These are phyloP conservation scores for Campaea margaritaria DNA, from an alignment of 2,888 invertebrate species.

Conservation along the genomic window DNA sequence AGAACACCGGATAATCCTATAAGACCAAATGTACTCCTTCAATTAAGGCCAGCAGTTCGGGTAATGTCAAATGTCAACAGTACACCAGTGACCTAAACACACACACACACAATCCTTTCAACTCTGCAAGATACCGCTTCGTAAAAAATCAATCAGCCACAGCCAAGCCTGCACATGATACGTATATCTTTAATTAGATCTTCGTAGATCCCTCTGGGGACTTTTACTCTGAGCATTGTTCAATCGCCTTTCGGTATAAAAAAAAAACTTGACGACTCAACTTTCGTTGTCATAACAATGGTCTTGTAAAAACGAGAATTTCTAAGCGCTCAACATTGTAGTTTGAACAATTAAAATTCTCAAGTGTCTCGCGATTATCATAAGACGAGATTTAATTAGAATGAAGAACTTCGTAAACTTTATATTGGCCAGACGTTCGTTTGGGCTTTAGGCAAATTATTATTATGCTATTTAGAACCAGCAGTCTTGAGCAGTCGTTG, in stretches of 20 bases:
- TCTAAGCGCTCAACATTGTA: slow-evolving; percentile 26
- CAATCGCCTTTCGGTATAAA: slow-evolving; percentile 36
- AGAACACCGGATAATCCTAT: too few relatives aligned
- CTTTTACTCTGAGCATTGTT: slow-evolving; percentile 42
- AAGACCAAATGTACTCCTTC: background rate
- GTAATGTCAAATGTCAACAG: slow-evolving; percentile 4
- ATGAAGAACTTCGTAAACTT: slow-evolving; percentile 3
- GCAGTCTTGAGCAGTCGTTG: too few relatives aligned
- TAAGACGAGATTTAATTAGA: slow-evolving; percentile 33
- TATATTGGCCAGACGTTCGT: background rate
- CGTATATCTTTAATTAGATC: slow-evolving; percentile 43
- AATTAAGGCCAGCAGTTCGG: slow-evolving; percentile 7
- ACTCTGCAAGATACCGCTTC: slow-evolving; percentile 1
- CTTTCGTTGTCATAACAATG: slow-evolving; percentile 42
- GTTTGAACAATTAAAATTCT: slow-evolving; percentile 27
- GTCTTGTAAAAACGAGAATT: slow-evolving; percentile 35
- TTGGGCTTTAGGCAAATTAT: too few relatives aligned
- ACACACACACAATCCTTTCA: background rate
- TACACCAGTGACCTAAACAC: slow-evolving; percentile 1
- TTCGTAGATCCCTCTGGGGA: slow-evolving; percentile 34
- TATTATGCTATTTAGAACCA: too few relatives aligned
- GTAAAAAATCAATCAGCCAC: slow-evolving; percentile 27
- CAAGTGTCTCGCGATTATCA: slow-evolving; percentile 15
- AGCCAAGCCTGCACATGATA: slow-evolving; percentile 37
- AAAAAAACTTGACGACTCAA: slow-evolving; percentile 35